A percentile compares a stretch with the other conserved stretches of the same genome.
These are phyloP conservation scores for Asteroscopus sphinx DNA, from an alignment of 2,888 invertebrate species.

Conservation along the genomic window DNA sequence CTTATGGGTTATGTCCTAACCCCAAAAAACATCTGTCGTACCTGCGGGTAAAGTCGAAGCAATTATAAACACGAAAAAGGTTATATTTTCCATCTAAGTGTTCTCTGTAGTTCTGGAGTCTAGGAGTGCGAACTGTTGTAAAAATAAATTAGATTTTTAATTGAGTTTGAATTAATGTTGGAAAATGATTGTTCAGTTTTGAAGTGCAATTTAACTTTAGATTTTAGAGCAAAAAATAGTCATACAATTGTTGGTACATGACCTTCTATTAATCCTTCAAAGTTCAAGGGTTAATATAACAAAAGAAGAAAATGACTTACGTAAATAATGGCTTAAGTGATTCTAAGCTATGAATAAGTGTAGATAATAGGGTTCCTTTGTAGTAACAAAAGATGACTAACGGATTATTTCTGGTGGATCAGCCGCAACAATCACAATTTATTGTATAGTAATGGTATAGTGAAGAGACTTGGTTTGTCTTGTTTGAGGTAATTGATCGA, in stretches of 20 bases:
- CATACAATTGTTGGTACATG: slow-evolving; percentile 2
- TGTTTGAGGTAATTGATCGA: no score
- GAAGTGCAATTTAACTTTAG: slow-evolving; percentile 25
- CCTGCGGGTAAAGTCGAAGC: slow-evolving; percentile 11
- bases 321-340: no score
- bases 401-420: no score
- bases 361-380: no score
- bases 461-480: no score
- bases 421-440: no score
- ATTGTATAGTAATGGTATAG: no score
- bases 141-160: slow-evolving; percentile 38
- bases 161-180: slow-evolving; percentile 33
- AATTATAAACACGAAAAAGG: slow-evolving; percentile 32
- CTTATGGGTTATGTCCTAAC: background rate
- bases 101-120: slow-evolving; percentile 3
- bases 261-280: background rate
- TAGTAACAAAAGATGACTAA: no score
- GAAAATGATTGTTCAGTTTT: slow-evolving; percentile 25
- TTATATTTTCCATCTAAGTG: slow-evolving; percentile 14
- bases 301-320: no score
- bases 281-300: no score
- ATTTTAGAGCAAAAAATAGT: slow-evolving; percentile 1
- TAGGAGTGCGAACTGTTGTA: slow-evolving; percentile 16
- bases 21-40: slow-evolving; percentile 5
- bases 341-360: no score